These are phyloP conservation scores for Engraulis encrasicolus DNA, from an alignment of 2,113 vertebrate genomes.

Conservation along the genomic window DNA sequence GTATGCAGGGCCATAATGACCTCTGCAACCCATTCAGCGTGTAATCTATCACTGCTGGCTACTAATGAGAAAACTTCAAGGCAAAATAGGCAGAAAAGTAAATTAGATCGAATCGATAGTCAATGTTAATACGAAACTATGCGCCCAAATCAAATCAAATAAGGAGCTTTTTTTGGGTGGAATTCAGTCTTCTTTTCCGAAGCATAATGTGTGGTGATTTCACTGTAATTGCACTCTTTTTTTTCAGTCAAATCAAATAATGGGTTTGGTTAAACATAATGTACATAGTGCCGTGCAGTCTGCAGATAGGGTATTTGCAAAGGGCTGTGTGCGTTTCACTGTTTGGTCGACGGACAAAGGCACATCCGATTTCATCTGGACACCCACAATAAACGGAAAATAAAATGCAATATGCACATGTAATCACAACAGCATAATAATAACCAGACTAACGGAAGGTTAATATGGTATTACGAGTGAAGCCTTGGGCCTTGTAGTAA, in stretches of 20 bases:
- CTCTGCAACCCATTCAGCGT: slow-evolving; percentile 38
- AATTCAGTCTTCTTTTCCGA: background rate
- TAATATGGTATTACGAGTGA: background rate
- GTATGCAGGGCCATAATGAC: slow-evolving; percentile 29
- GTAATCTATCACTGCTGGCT: slow-evolving; percentile 63
- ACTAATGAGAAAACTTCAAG: slow-evolving; percentile 67
- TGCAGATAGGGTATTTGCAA: background rate
- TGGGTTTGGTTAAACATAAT: background rate
- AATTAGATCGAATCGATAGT: slow-evolving; percentile 68
- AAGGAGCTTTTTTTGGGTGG: background rate
- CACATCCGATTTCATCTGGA: background rate
- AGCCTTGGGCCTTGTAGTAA: background rate
- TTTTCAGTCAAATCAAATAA: background rate
- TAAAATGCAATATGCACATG: background rate
- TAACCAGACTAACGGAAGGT: background rate
- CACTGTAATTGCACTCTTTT: background rate
- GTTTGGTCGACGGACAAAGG: background rate
- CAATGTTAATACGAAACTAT: slow-evolving; percentile 56
- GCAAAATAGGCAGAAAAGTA: slow-evolving; percentile 56
- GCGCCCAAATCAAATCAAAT: slow-evolving; percentile 16
- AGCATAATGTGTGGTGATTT: background rate
- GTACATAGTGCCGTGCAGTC: background rate
- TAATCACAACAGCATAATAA: background rate
- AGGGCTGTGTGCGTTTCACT: background rate
- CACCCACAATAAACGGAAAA: background rate